Base-by-base conservation (phyloP, 2,113 vertebrate species). In the Lamprotornis superbus region DNA sequence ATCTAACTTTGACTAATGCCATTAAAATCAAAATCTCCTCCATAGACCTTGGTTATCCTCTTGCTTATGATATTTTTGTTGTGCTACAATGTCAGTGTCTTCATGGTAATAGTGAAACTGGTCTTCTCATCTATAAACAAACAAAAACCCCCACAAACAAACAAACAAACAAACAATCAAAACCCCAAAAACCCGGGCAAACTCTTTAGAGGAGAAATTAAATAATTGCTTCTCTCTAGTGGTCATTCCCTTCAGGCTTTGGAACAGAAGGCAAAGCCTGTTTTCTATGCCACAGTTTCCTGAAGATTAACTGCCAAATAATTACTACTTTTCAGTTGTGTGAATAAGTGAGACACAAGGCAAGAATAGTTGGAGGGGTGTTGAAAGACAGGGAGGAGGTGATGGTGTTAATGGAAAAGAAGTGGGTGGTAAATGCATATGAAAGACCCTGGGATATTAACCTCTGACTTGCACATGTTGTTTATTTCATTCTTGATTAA, bases 361-460 rank as follows among this genome's bases (percentile, higher is more conserved):
- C 94, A 92, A 73, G 83, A 74, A 42, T 39, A 55, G 70, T 56
- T 93, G 31, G 35, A 90, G 61, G 64, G 46, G 42, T 71, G 79
- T 78, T 91, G 80, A 94, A 97, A 95, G 92, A 90, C 49, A 40
- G 40, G 35, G 64, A 74, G 83, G 67, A 93, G 60, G 44, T 95
- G 86, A 80, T 89, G 67, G 74, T 47, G 69, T 90, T 96, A 92
- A 97, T 95, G 94, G 94, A 94, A 97, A 94, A 88, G 88, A 94
- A 94, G 83, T 94, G 92, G 91, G 94, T 96, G 94, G 94, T 96
- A 96, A 97, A 96, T 31, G 18, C 64, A 77, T 59, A 87, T 94
- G 91, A 79, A 89, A 95, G 77, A 87, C 49, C n/a, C 70, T 57
- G 50, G 83, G 88, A 91, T 87, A 97, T 97, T 95, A 98, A 97